Base-by-base conservation (phyloP, 2,888 invertebrate genomes). In the Toxonevra muliebris region DNA sequence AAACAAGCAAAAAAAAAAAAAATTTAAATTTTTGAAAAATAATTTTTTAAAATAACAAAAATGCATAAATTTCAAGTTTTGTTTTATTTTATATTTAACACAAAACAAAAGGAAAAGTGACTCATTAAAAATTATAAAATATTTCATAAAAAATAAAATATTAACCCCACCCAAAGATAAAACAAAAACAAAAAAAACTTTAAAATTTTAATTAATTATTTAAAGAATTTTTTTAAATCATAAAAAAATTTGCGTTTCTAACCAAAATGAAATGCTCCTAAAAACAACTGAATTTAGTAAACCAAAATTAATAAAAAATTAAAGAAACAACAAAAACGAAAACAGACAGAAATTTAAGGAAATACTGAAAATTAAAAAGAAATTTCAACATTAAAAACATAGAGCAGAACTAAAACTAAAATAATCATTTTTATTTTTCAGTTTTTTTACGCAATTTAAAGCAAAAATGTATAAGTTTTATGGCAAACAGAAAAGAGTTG, bases 241-340 rank as follows among this genome's bases (percentile, higher is more conserved):
- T 54, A 15, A 61, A 30, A 15, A 64, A 54, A 58, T 17, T 30
- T n/a, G 17, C 40, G 30, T 55, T 7, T 11, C 15, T 45, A 48
- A 59, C 42, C 3, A 59, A 67, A 48, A 43, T 30, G 20, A 52
- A 40, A 61, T 66, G 76, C 81, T 81, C 81, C 82, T 81, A 81
- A 82, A 82, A 82, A 82, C 82, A 82, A 82, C 81, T 80, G 76
- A 82, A 80, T 79, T 80, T 78, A 61, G 61, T 41, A 30, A 55
- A 19, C 13, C n/a, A 54, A 61, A 15, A 20, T 50, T 61, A 41
- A 61, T 45, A 11, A 61, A 42, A 52, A 61, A 45, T 48, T 52
- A 58, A 60, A 42, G 15, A 45, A 45, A 45, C 45, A 2, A 13
- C 45, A 45, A 13, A 45, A 12, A 13, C 11, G 48, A 10, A 58